phyloP scores from a whole-genome alignment of 2,113 vertebrate genomes.

The Neopipo cinnamomea region DNA sequence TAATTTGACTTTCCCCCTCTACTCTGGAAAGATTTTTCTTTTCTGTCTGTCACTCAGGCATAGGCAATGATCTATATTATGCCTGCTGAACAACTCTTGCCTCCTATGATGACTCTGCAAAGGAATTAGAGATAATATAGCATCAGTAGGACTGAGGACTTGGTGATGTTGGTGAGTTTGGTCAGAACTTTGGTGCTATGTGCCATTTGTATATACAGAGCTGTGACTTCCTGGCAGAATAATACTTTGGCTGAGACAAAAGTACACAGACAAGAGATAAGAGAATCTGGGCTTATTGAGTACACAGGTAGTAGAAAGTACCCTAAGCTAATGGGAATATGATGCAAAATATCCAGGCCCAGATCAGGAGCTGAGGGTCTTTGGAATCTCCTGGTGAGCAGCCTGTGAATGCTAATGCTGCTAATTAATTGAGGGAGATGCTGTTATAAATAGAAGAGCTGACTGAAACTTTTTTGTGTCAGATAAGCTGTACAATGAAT shows the following conservation, averaged over 20 bases:
- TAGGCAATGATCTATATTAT: background rate
- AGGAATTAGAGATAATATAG: background rate
- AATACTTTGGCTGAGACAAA: background rate
- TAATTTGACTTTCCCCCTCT: background rate
- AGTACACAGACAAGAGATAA: background rate
- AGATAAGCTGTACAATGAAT: background rate
- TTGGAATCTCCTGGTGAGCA: background rate
- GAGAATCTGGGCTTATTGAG: background rate
- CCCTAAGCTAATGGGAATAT: background rate
- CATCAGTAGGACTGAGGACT: background rate
- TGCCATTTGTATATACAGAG: background rate
- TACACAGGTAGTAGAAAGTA: background rate
- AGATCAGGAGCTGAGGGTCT: background rate
- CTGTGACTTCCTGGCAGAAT: background rate
- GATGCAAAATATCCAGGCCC: background rate
- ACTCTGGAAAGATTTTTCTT: background rate
- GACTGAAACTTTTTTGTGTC: background rate
- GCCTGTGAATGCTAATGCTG: background rate
- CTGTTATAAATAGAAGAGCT: constrained; percentile 25
- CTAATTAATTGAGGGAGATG: constrained; percentile 4
- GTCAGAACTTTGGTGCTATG: background rate
- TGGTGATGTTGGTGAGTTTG: background rate
- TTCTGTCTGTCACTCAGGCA: background rate
- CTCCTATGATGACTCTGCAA: background rate
- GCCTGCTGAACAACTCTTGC: background rate